phyloP scores from a whole-genome alignment of 2,797 vertebrate species.

The Paedocypris micromegethes region DNA sequence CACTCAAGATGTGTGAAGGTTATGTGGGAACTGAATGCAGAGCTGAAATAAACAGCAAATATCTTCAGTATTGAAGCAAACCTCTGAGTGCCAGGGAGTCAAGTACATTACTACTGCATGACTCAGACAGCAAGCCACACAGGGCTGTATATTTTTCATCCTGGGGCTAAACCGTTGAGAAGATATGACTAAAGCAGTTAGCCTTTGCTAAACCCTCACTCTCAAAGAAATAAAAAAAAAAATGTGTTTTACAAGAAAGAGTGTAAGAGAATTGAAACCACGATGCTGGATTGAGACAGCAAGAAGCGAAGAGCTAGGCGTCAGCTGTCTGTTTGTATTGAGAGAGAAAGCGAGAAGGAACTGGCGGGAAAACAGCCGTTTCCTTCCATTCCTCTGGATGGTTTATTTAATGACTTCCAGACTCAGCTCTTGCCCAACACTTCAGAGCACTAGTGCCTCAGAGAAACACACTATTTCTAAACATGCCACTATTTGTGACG shows the following conservation, averaged over 20 bases:
- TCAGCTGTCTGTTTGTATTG: conserved; percentile 3
- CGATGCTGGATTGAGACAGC: conserved; percentile 3
- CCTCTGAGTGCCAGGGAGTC: too few species aligned
- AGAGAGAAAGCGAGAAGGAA: conserved; percentile 42
- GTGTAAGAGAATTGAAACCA: conserved; percentile 4
- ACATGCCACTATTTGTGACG: conserved; percentile 55
- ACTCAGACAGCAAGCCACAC: too few species aligned
- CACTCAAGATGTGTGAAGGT: too few species aligned
- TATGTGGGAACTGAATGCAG: too few species aligned
- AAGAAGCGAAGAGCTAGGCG: neutral
- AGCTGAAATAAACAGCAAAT: too few species aligned
- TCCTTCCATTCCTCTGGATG: conserved; percentile 64
- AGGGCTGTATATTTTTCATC: too few species aligned
- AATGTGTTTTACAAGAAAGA: conserved; percentile 2
- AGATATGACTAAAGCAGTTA: conserved; percentile 18
- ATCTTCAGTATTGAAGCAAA: too few species aligned
- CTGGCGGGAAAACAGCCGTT: conserved; percentile 27
- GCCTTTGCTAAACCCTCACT: neutral
- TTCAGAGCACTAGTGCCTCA: conserved; percentile 35
- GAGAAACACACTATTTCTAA: conserved; percentile 53
- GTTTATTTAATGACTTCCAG: conserved; percentile 71
- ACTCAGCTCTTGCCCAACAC: conserved; percentile 45
- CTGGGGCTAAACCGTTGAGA: neutral
- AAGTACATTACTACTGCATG: too few species aligned
- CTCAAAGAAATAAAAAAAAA: conserved; percentile 6